Base-by-base conservation (phyloP, 1,140 invertebrate species). In the Araneus ventricosus region DNA sequence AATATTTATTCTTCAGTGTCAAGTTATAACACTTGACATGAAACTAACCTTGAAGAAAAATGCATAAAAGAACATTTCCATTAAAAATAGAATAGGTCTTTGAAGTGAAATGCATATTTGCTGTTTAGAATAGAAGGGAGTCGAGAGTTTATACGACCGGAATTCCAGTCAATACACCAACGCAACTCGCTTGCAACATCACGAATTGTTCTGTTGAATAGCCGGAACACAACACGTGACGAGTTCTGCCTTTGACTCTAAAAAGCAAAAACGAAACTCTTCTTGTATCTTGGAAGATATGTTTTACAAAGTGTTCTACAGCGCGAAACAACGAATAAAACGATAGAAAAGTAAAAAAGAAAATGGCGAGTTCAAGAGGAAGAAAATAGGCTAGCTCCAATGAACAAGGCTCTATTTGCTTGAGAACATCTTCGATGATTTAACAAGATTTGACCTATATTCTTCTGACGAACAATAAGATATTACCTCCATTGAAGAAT, bases 381-480 rank as follows among this genome's bases (percentile, higher is more conserved):
- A 84, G 41, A 84, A 84, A 84, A 84, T 57, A 52, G 41, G 82
- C 82, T 57, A 84, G 39, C 41, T 84, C 22, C 70, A 7, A 84
- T 57, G 14, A 34, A 45, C 24, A 52, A 24, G 52, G 52, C 41
- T 82, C 37, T 17, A 30, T 52, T 84, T 57, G 14, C 41, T 57
- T 52, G 3, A 52, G 24, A 82, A n/a, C 39, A 52, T 52, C 82
- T 27, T 84, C 82, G 82, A 84, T 57, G 39, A 84, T 84, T 84
- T 84, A 84, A 57, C 39, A 22, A 84, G 39, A 84, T 84, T 84
- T 84, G 82, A 84, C 82, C 82, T 57, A 84, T 84, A 84, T 84
- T 84, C 27, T 41, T 30, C 14, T 20, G 70, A 20, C 20, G 70
- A 75, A 84, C 82, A 84, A 84, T 84, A 45, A 75, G 70, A 30